These are phyloP conservation scores for Caenorhabditis auriculariae DNA, from an alignment of 2,888 invertebrate species.

Conservation along the genomic window DNA sequence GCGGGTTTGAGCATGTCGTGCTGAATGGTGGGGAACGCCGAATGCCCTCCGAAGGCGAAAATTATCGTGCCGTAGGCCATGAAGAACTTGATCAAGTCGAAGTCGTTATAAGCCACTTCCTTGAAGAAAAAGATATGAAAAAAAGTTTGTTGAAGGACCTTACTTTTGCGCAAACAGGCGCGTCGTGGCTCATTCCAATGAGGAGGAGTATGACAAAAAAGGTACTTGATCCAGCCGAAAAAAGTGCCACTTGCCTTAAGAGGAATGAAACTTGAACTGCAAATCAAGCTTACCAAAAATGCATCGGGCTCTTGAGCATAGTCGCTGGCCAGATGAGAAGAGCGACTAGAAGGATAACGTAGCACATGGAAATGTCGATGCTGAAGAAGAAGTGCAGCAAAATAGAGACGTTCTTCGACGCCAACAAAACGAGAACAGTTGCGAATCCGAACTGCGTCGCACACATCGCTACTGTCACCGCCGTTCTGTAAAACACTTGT, in stretches of 20 bases:
- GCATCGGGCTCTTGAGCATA: conserved; percentile 40
- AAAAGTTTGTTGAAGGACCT: not conserved
- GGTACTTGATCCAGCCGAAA: conserved; percentile 36
- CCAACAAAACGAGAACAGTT: conserved; percentile 29
- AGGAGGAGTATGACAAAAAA: conserved; percentile 27
- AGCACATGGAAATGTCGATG: conserved; percentile 30
- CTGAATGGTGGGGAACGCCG: conserved; percentile 47
- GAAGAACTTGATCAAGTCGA: conserved; percentile 17
- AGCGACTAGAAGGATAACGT: conserved; percentile 33
- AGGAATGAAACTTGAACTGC: not conserved
- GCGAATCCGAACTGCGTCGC: conserved; percentile 38
- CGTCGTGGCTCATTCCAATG: conserved; percentile 31
- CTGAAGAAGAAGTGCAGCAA: conserved; percentile 37
- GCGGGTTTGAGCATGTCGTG: conserved; percentile 49
- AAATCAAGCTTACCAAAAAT: conserved; percentile 23
- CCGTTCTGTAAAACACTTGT: too few species aligned
- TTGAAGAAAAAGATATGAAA: not conserved
- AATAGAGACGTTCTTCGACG: conserved; percentile 37
- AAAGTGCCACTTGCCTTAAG: conserved; percentile 30
- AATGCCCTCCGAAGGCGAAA: conserved; percentile 41
- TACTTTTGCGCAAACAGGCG: conserved; percentile 19
- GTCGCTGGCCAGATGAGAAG: conserved; percentile 34
- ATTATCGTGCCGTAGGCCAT: conserved; percentile 38
- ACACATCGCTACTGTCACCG: too few species aligned
- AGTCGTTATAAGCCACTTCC: conserved; percentile 19